Evolutionary conservation across 2,797 vertebrate species (phyloP).

Genomic region (Leptodactylus fallax): DNA sequence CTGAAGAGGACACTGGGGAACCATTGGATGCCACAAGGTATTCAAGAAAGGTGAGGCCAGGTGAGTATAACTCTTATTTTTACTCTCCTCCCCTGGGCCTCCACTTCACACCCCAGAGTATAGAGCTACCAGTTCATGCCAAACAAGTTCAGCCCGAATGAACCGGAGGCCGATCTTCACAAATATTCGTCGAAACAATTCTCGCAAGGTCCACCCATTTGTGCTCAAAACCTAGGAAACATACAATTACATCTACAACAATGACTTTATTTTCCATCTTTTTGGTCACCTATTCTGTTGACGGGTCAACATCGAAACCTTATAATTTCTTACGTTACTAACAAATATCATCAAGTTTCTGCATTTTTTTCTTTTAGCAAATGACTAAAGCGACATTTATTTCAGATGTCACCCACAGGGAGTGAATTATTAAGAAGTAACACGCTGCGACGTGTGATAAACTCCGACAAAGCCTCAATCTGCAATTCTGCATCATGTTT

Average conservation of each 20-base stretch:
- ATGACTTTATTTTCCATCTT: neutral
- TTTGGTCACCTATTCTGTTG: neutral
- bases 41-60: too few species aligned
- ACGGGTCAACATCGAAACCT: too few species aligned
- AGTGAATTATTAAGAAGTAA: slow-evolving; percentile 36
- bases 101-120: too few species aligned
- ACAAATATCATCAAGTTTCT: neutral
- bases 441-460: slow-evolving; percentile 25
- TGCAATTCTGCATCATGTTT: slow-evolving; percentile 40
- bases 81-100: too few species aligned
- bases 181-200: too few species aligned
- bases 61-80: too few species aligned
- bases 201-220: too few species aligned
- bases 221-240: neutral
- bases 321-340: neutral
- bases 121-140: too few species aligned
- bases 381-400: slow-evolving; percentile 15
- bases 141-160: too few species aligned
- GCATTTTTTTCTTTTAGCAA: neutral
- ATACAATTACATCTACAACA: neutral
- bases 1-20: too few species aligned
- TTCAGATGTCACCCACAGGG: slow-evolving; percentile 36
- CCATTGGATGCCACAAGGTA: too few species aligned
- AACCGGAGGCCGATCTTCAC: too few species aligned
- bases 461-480: slow-evolving; percentile 21